A percentile compares a stretch with the other conserved stretches of the same genome.
Evolutionary conservation across 2,113 vertebrate species (phyloP).

Genomic region (Paracanthobrama guichenoti): DNA sequence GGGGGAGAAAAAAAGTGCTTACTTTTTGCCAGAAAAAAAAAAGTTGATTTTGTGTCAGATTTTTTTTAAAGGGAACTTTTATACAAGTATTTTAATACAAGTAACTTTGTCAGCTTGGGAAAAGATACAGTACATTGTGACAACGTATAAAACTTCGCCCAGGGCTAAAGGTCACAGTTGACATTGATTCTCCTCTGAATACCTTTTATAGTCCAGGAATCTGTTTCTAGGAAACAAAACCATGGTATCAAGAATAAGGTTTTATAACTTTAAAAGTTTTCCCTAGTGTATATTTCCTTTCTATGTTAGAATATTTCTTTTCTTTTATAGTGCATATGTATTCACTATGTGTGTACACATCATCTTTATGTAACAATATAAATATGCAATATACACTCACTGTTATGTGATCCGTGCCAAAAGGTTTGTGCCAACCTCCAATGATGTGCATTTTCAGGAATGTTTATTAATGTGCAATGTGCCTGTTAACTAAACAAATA

Average conservation of each 20-base stretch:
- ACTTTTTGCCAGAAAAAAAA: not conserved
- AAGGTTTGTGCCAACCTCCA: not conserved
- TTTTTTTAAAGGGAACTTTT: not conserved
- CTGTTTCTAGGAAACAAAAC: conserved; percentile 20
- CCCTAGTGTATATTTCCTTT: not conserved
- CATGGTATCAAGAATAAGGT: not conserved
- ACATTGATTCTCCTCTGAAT: conserved; percentile 6
- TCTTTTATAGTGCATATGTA: not conserved
- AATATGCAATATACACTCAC: not conserved
- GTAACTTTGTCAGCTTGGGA: conserved; percentile 2
- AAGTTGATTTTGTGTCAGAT: not conserved
- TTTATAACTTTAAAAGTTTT: conserved; percentile 4
- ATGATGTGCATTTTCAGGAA: not conserved
- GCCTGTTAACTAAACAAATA: no score
- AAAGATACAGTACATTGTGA: conserved; percentile 1
- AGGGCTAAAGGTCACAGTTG: conserved; percentile 24
- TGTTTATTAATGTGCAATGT: no score
- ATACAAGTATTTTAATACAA: not conserved
- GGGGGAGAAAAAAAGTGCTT: not conserved
- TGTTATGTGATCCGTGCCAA: not conserved
- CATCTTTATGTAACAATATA: not conserved
- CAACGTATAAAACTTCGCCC: not conserved
- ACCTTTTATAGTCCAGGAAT: conserved; percentile 18
- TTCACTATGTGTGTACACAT: not conserved
- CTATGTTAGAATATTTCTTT: not conserved